phyloP scores from a whole-genome alignment of 2,888 invertebrate species.

The Pharmacophagus antenor region DNA sequence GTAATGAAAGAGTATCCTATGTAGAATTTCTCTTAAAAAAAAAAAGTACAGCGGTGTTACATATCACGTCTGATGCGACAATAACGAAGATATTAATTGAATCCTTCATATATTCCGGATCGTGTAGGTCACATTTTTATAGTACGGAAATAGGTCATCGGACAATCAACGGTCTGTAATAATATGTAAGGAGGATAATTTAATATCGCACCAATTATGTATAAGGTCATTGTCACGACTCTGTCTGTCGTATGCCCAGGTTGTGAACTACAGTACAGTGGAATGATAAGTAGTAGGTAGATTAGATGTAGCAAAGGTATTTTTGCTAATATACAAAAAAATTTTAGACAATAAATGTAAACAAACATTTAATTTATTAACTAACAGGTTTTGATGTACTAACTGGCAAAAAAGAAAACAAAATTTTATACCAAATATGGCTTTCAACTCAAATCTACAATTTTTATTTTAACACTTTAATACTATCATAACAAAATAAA shows the following conservation, averaged over 20 bases:
- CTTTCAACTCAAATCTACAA: too few relatives aligned
- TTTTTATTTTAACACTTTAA: too few relatives aligned
- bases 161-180: slow-evolving; percentile 62
- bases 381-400: neutral
- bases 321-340: neutral
- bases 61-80: neutral
- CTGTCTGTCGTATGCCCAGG: slow-evolving; percentile 27
- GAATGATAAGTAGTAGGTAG: neutral
- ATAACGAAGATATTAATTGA: slow-evolving; percentile 8
- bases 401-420: neutral
- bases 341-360: neutral
- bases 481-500: too few relatives aligned
- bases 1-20: too few relatives aligned
- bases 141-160: slow-evolving; percentile 59
- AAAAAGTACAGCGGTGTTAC: too few relatives aligned
- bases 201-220: slow-evolving; percentile 43
- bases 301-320: neutral
- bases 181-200: slow-evolving; percentile 68
- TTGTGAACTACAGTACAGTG: too few relatives aligned
- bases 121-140: slow-evolving; percentile 32
- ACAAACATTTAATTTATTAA: neutral
- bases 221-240: slow-evolving; percentile 47
- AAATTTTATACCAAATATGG: too few relatives aligned
- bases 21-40: too few relatives aligned
- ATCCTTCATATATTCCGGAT: slow-evolving; percentile 31